A percentile compares a stretch with the other conserved stretches of the same genome.
Evolutionary conservation across 2,888 invertebrate genomes (phyloP).

Genomic region (Acronicta aceris): DNA sequence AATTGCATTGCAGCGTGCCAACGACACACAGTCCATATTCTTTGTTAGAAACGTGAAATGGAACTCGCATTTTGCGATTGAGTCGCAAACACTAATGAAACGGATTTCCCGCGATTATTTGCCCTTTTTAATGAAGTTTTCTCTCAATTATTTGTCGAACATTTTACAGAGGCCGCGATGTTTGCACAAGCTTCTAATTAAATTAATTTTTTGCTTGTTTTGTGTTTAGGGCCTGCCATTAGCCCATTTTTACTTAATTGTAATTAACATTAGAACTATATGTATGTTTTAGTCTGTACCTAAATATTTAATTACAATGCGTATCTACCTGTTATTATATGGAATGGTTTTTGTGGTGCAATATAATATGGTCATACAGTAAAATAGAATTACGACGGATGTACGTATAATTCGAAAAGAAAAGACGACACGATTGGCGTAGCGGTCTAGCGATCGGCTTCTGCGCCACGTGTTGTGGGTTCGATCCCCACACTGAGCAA

Average conservation of each 20-base stretch:
- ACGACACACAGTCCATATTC: constrained; percentile 1
- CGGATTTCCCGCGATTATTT: constrained; percentile 26
- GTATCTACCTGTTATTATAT: too few species aligned
- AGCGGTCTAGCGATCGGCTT: too few species aligned
- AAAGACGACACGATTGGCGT: too few species aligned
- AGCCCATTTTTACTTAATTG: too few species aligned
- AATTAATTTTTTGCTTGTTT: constrained; percentile 24
- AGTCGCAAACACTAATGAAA: constrained; percentile 16
- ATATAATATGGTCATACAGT: too few species aligned
- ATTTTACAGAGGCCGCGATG: constrained; percentile 22
- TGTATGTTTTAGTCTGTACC: too few species aligned
- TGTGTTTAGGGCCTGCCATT: constrained; percentile 15
- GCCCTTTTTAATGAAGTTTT: constrained; percentile 20
- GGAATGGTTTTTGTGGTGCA: too few species aligned
- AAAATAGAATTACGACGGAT: too few species aligned
- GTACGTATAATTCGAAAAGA: too few species aligned
- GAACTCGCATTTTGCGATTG: constrained; percentile 6
- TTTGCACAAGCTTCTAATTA: constrained; percentile 28
- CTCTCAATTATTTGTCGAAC: constrained; percentile 17
- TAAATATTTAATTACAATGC: too few species aligned
- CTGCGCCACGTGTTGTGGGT: too few species aligned
- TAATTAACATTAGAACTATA: constrained; percentile 25
- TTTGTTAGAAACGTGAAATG: constrained; percentile 10
- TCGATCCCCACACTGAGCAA: too few species aligned
- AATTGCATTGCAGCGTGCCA: constrained; percentile 22